phyloP scores from a whole-genome alignment of 2,113 vertebrate genomes.

The Archilochus colubris region DNA sequence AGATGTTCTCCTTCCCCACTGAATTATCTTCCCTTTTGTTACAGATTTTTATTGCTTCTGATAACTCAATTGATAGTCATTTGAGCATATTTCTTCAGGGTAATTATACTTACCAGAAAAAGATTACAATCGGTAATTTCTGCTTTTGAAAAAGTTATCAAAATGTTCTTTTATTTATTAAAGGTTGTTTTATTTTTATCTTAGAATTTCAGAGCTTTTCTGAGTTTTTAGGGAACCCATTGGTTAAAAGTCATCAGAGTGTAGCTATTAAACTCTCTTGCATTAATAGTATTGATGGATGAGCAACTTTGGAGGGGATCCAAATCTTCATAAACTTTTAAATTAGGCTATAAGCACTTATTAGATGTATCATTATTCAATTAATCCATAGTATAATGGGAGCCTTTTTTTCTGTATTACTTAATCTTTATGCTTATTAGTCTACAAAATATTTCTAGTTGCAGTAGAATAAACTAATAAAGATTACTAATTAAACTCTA shows the following conservation, averaged over 20 bases:
- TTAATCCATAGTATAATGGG: constrained; percentile 21
- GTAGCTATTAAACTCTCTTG: constrained; percentile 16
- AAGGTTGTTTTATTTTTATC: background rate
- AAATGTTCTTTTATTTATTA: background rate
- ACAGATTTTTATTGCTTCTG: background rate
- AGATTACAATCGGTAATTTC: background rate
- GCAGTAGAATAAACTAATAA: background rate
- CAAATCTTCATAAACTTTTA: constrained; percentile 50
- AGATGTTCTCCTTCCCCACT: background rate
- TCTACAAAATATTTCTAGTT: background rate
- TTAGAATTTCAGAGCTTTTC: background rate
- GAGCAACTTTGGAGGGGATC: constrained; percentile 39
- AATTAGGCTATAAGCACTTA: constrained; percentile 18
- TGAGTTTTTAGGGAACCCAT: background rate
- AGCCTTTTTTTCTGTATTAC: background rate
- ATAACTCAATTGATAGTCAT: background rate
- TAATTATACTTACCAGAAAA: background rate
- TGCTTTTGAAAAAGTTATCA: background rate
- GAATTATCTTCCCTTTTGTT: background rate
- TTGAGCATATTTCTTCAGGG: background rate
- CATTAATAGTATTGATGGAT: background rate
- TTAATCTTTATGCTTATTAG: background rate
- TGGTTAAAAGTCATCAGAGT: background rate
- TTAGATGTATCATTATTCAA: constrained; percentile 17
- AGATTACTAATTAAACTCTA: background rate